phyloP scores from a whole-genome alignment of 2,113 vertebrate genomes.

The Cebus imitator region DNA sequence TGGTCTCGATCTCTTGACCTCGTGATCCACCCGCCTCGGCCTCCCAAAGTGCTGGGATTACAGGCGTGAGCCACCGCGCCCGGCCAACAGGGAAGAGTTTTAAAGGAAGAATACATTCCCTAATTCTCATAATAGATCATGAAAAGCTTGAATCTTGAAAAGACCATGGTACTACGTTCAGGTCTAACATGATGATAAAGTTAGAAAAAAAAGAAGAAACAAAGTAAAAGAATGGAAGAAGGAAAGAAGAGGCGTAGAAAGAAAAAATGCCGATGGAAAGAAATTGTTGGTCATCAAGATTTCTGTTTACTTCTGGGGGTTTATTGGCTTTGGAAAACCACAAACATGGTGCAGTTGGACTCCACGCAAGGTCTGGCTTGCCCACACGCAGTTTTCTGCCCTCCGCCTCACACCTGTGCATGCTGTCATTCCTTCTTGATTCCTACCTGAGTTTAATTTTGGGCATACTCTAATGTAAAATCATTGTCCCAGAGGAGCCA shows the following conservation, averaged over 20 bases:
- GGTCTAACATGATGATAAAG: background rate
- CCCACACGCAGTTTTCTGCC: no score
- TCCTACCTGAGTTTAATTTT: background rate
- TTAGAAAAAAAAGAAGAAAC: background rate
- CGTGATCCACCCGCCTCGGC: no score
- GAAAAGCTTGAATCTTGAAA: background rate
- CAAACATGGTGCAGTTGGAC: background rate
- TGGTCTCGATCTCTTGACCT: no score
- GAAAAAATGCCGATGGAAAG: background rate
- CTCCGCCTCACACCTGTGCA: no score
- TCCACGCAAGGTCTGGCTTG: background rate
- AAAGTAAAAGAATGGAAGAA: background rate
- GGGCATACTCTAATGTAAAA: background rate
- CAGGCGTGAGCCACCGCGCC: no score
- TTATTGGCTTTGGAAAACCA: background rate
- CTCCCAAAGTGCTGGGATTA: no score
- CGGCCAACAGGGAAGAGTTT: background rate
- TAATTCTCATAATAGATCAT: background rate
- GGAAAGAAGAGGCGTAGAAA: background rate
- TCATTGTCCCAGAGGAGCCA: background rate
- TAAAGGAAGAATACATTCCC: background rate
- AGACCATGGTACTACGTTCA: background rate
- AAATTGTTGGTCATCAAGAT: accelerated
- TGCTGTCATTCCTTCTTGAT: background rate
- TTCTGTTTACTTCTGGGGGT: no score